phyloP scores from a whole-genome alignment of 2,113 vertebrate genomes.

The Micronycteris hirsuta region DNA sequence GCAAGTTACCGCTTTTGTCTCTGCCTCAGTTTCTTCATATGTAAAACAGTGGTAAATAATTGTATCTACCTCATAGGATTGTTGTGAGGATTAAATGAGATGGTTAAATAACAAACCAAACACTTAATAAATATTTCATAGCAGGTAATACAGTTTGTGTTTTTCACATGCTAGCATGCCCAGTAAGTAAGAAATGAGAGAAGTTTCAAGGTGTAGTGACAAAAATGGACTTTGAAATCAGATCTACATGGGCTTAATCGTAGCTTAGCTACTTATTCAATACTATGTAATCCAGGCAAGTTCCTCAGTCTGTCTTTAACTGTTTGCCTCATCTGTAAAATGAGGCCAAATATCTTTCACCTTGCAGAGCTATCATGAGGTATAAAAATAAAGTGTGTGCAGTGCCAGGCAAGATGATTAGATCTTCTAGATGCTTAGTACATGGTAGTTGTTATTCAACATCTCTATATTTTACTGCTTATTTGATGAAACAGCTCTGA shows the following conservation, averaged over 20 bases:
- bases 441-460: not conserved
- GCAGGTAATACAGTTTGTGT: not conserved
- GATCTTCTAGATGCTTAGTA: not conserved
- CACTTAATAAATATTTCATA: not conserved
- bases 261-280: not conserved
- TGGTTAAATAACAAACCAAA: not conserved
- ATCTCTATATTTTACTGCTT: not conserved
- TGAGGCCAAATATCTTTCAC: not conserved
- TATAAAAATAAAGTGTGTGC: not conserved
- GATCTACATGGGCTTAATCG: not conserved
- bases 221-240: not conserved
- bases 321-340: slow-evolving; percentile 12
- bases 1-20: not conserved
- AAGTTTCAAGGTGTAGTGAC: slow-evolving; percentile 10
- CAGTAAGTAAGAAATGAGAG: not conserved
- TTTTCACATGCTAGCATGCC: not conserved
- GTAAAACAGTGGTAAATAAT: not conserved
- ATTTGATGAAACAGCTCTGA: not conserved
- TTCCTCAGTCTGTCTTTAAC: not conserved
- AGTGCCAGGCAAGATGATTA: not conserved
- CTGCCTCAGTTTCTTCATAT: not conserved
- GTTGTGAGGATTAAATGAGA: not conserved
- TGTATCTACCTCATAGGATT: not conserved
- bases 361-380: not conserved
- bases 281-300: not conserved